Conservation (phyloP, 2,888 invertebrate genomes). For the Drosophila birchii region DNA sequence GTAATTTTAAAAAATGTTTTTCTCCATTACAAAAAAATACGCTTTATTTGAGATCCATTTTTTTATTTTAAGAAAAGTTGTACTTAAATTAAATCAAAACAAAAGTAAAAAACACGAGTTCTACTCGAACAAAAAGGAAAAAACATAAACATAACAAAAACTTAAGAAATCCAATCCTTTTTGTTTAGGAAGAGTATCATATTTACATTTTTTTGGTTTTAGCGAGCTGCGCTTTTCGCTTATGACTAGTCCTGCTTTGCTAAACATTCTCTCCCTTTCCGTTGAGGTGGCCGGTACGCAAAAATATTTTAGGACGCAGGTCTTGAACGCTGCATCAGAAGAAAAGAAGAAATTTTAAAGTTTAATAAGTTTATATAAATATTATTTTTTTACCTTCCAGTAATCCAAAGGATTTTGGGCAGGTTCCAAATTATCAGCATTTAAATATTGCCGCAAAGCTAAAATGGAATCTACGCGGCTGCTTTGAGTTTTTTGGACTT, state of each 20-base stretch:
- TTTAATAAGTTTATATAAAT: not conserved
- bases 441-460: not conserved
- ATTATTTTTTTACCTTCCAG: no score
- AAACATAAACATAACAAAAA: no score
- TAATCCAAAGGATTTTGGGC: not conserved
- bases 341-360: not conserved
- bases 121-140: no score
- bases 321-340: no score
- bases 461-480: not conserved
- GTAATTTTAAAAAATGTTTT: no score
- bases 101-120: no score
- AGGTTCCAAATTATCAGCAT: not conserved
- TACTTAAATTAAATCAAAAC: no score
- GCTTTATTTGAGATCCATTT: no score
- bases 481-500: not conserved
- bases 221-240: constrained; percentile 19
- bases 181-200: not conserved
- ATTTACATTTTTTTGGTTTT: not conserved
- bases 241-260: constrained; percentile 8
- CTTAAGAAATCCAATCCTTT: no score
- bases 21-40: no score
- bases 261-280: constrained; percentile 16
- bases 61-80: no score
- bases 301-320: no score
- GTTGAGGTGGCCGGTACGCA: constrained; percentile 14